Base-by-base conservation (phyloP, 2,888 invertebrate genomes). In the Eubasilissa splendida region DNA sequence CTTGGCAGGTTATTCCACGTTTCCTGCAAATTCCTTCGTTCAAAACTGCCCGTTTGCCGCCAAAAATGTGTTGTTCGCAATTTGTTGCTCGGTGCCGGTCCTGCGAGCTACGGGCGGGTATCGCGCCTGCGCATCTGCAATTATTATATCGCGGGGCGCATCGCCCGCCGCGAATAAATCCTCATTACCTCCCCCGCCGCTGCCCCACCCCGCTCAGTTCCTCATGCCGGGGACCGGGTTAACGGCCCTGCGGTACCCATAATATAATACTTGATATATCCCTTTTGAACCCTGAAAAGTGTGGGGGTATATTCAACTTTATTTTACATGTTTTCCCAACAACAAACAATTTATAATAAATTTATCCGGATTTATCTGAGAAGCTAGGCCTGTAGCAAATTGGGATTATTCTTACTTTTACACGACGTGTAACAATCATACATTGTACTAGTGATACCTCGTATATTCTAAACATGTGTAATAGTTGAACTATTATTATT, bases 91-190 rank as follows among this genome's bases (percentile, higher is more conserved):
- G 42, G 42, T 7, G 42, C 42, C 42, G 52, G 50, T n/a, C 58
- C 58, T 11, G 58, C 12, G 9, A 58, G 58, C 42, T 42, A 42
- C 11, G 58, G 58, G 68, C 68, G 68, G 42, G 68, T 68, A 50
- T 42, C 68, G 68, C 68, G 68, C 68, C 52, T 68, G 68, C 68
- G 68, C 68, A 68, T 68, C 50, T 50, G 42, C 68, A 68, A 50
- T 68, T 68, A 68, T 68, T 68, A 14, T 14, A 42, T 33, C 50
- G 50, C 50, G 42, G 42, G 68, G 68, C 50, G 68, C 52, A 68
- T 68, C 68, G 42, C 42, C 68, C 68, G 68, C 68, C 68, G 50
- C 50, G 50, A 50, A 68, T 68, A 68, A 68, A 68, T 50, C 68
- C 63, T 63, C 63, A 63, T 63, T 63, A 63, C 63, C 63, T n/a